Conservation (phyloP, 2,113 vertebrate species). For the Oplegnathus fasciatus region DNA sequence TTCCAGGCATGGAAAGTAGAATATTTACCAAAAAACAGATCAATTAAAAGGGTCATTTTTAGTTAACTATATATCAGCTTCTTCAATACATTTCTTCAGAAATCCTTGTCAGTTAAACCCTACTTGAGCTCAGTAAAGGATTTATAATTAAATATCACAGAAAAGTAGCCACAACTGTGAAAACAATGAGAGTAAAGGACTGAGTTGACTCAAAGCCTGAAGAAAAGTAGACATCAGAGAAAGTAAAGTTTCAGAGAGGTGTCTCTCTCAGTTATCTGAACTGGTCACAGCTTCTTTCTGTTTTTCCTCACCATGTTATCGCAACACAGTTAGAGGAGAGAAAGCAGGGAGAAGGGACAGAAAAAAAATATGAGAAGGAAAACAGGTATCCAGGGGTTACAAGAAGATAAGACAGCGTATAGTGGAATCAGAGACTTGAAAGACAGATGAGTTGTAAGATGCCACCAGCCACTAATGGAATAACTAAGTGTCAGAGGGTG, state of each 20-base stretch:
- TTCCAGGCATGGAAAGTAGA: too few relatives aligned
- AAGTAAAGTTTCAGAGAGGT: conserved; percentile 14
- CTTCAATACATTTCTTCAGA: not conserved
- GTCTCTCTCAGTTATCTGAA: conserved; percentile 26
- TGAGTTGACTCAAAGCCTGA: not conserved
- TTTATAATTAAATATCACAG: not conserved
- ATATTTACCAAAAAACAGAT: not conserved
- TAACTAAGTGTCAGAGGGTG: not conserved
- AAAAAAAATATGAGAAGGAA: not conserved
- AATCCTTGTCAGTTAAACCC: not conserved
- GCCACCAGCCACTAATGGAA: not conserved
- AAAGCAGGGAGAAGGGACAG: not conserved
- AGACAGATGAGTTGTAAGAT: not conserved
- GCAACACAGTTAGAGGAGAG: not conserved
- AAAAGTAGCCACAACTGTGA: not conserved
- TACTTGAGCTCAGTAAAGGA: not conserved
- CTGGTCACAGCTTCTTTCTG: not conserved
- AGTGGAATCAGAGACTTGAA: not conserved
- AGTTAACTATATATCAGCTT: not conserved
- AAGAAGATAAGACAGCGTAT: not conserved
- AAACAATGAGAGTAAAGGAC: not conserved
- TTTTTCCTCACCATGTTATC: not conserved
- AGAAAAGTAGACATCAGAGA: conserved; percentile 2
- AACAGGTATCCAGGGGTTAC: conserved; percentile 1
- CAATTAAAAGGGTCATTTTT: not conserved